Conservation (phyloP, 1,140 invertebrate genomes). For the Carcinoscorpius rotundicauda region DNA sequence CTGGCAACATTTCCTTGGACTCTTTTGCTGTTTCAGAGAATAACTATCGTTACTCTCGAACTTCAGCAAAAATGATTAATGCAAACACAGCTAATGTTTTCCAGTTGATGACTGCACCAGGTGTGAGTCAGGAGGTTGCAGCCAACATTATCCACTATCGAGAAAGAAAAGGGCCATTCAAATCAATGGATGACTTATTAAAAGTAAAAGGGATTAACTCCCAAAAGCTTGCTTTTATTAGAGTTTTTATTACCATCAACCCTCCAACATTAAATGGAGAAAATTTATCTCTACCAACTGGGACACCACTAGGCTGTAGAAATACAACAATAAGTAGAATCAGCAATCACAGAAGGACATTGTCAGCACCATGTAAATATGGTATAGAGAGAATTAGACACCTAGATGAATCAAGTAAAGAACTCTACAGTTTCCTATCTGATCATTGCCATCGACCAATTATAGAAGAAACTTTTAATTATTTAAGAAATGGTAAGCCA, state of each 20-base stretch:
- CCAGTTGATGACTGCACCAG: slow-evolving; percentile 59
- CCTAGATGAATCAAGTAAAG: slow-evolving; percentile 10
- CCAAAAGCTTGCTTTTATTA: slow-evolving; percentile 16
- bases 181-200: slow-evolving; percentile 46
- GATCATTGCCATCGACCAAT: slow-evolving; percentile 41
- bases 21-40: slow-evolving; percentile 28
- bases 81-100: slow-evolving; percentile 64
- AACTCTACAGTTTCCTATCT: slow-evolving; percentile 19
- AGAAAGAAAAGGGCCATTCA: slow-evolving; percentile 59
- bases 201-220: slow-evolving; percentile 43
- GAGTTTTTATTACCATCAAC: slow-evolving; percentile 9
- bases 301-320: too few species aligned
- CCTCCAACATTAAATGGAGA: too few species aligned
- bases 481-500: slow-evolving; percentile 41
- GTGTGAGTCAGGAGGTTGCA: slow-evolving; percentile 62
- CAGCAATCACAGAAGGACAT: slow-evolving; percentile 8
- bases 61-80: slow-evolving; percentile 38
- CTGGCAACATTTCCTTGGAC: slow-evolving; percentile 48
- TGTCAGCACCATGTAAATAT: slow-evolving; percentile 5
- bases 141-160: slow-evolving; percentile 63
- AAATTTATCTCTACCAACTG: too few species aligned
- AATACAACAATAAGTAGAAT: too few species aligned
- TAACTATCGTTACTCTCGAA: slow-evolving; percentile 23
- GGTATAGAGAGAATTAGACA: too few species aligned
- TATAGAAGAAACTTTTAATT: slow-evolving; percentile 43